Evolutionary conservation across 2,797 vertebrate genomes (phyloP).

Genomic region (Coregonus suidteri): DNA sequence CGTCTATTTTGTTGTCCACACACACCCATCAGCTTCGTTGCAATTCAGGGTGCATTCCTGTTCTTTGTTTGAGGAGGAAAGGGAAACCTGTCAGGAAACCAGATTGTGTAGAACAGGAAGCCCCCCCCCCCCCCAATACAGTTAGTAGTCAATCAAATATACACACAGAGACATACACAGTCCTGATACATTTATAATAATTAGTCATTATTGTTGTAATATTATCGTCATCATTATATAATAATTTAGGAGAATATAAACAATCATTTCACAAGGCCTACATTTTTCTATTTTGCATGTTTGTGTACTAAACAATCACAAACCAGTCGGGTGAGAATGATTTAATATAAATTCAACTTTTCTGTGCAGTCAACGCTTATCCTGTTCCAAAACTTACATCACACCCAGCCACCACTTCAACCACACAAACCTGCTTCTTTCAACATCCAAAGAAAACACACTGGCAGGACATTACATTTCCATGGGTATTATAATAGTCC

Average conservation of each 20-base stretch:
- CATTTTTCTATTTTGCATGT: not conserved
- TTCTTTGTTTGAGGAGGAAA: slow-evolving; percentile 93
- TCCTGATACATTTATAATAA: not conserved
- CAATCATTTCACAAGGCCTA: not conserved
- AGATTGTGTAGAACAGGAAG: slow-evolving; percentile 94
- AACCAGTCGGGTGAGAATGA: slow-evolving; percentile 44
- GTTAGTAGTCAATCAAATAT: slow-evolving; percentile 84
- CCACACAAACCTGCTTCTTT: slow-evolving; percentile 56
- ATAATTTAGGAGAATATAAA: not conserved
- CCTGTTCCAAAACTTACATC: slow-evolving; percentile 70
- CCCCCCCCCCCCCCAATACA: slow-evolving; percentile 78
- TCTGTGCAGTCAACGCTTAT: slow-evolving; percentile 63
- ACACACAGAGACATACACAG: slow-evolving; percentile 52
- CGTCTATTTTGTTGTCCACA: slow-evolving; percentile 50
- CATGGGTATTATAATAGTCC: not conserved
- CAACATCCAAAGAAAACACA: slow-evolving; percentile 59
- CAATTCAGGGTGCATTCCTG: slow-evolving; percentile 61
- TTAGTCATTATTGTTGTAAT: not conserved
- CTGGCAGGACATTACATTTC: slow-evolving; percentile 37
- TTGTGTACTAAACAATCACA: slow-evolving; percentile 35
- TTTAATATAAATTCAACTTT: slow-evolving; percentile 48
- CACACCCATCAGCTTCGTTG: not conserved
- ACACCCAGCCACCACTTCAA: slow-evolving; percentile 72
- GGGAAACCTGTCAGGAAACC: slow-evolving; percentile 98
- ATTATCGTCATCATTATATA: not conserved